Conservation (phyloP, 2,888 invertebrate species). For the Eupeodes latifasciatus region DNA sequence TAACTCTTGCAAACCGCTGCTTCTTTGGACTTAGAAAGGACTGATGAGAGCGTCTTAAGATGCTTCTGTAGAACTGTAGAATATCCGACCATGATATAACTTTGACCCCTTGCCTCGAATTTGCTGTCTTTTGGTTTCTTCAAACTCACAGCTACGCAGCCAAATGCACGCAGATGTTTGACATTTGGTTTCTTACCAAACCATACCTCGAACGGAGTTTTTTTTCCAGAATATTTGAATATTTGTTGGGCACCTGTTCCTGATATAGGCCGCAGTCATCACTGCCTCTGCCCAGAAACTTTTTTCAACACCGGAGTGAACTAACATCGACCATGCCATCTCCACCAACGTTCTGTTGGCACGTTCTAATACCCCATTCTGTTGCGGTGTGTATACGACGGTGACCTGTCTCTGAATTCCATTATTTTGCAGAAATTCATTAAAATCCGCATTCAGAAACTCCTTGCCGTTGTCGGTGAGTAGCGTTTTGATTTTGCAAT, state of each 20-base stretch:
- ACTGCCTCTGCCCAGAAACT: conserved; percentile 65
- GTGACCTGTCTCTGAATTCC: conserved; percentile 67
- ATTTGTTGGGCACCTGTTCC: conserved; percentile 55
- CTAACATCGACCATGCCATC: not conserved
- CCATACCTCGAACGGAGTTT: conserved; percentile 69
- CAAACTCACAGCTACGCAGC: conserved; percentile 61
- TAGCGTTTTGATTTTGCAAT: conserved; percentile 65
- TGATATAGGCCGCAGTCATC: conserved; percentile 61
- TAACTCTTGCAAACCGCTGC: too few species aligned
- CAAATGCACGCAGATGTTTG: conserved; percentile 65
- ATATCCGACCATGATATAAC: conserved; percentile 57
- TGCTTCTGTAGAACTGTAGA: too few species aligned
- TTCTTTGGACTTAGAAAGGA: too few species aligned
- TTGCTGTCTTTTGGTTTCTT: conserved; percentile 50
- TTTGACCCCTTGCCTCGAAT: conserved; percentile 63
- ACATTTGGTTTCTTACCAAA: conserved; percentile 54
- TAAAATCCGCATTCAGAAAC: conserved; percentile 58
- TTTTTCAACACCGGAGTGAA: conserved; percentile 30
- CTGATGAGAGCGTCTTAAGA: too few species aligned
- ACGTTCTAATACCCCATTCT: not conserved
- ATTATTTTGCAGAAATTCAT: conserved; percentile 55
- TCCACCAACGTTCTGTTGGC: not conserved
- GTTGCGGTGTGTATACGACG: conserved; percentile 19
- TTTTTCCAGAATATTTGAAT: conserved; percentile 39
- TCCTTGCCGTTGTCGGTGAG: conserved; percentile 65